phyloP scores from a whole-genome alignment of 2,797 vertebrate species.

The Bryconaethiops microstoma region DNA sequence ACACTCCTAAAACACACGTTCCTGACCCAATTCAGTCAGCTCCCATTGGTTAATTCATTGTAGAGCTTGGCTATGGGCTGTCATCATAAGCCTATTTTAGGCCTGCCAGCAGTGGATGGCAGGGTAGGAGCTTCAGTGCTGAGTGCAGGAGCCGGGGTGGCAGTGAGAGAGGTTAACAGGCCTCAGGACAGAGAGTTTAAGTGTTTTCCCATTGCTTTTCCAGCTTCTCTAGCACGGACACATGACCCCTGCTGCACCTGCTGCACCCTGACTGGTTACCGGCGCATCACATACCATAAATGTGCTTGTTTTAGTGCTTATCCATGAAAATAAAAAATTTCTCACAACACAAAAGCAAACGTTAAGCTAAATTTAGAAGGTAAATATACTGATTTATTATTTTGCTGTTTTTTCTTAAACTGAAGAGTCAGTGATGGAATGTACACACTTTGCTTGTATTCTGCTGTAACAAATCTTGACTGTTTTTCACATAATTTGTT shows the following conservation, averaged over 20 bases:
- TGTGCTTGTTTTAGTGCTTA: background rate
- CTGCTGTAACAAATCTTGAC: no score
- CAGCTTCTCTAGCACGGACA: background rate
- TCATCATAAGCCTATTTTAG: conserved; percentile 40
- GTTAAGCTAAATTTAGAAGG: background rate
- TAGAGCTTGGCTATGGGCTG: conserved; percentile 29
- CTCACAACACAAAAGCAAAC: background rate
- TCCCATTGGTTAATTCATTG: conserved; percentile 29
- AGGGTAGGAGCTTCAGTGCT: conserved; percentile 3
- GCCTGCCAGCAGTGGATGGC: conserved; percentile 34
- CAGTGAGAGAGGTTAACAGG: conserved; percentile 6
- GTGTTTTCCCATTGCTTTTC: background rate
- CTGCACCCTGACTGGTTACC: background rate
- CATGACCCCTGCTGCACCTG: background rate
- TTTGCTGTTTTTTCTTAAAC: no score
- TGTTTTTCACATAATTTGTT: no score
- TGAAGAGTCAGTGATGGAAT: no score
- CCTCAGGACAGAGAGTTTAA: background rate
- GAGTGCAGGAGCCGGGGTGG: conserved; percentile 5
- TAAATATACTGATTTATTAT: no score
- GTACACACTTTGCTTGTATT: no score
- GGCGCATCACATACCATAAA: background rate
- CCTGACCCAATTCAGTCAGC: conserved; percentile 49
- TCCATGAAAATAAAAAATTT: background rate
- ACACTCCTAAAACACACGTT: conserved; percentile 25